Evolutionary conservation across 2,797 vertebrate genomes (phyloP), one percentile per base, ranked within the genome.

Genomic region (Danionella dracula): DNA sequence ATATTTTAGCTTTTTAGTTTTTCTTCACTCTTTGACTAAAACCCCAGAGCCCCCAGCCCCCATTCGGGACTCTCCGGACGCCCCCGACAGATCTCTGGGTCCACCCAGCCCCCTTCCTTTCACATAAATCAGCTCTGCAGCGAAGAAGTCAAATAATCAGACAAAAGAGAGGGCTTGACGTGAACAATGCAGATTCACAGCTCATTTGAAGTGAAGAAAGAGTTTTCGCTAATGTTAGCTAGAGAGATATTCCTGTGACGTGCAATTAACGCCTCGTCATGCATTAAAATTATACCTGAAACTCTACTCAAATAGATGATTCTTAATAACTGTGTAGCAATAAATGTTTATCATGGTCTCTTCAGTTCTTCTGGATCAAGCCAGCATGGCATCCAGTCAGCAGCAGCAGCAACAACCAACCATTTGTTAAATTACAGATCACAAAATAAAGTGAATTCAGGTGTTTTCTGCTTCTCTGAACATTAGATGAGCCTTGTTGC

Each of bases 141-240:
- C 66, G 73, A 79, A 82, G 81, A 77, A 79, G 75, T 73, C 76
- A 42, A 57, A 66, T 35, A 54, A 38, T 51, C 31, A 51, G 62
- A 85, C 82, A 85, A 84, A 68, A 55, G 77, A 66, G 55, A 19
- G 73, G 73, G 75, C 57, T 78, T 55, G 31, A 41, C 3, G 4
- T 62, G 40, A 70, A 80, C 79, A 85, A 82, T 72, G 68, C 57
- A 71, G 66, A 71, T 66, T 56, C 54, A 70, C 69, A 48, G 54
- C 54, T 65, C 29, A 55, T 27, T 64, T 73, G 21, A 63, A 35
- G 10, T 19, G 42, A 37, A 57, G 49, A 48, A 49, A 44, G 41
- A 15, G 35, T 31, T 37, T 34, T 21, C 34, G 41, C 4, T 2
- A 44, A 15, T 27, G 35, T 41, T 51, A 2, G 20, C 15, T 15